phyloP scores from a whole-genome alignment of 2,888 invertebrate genomes.

The Adineta ricciae region DNA sequence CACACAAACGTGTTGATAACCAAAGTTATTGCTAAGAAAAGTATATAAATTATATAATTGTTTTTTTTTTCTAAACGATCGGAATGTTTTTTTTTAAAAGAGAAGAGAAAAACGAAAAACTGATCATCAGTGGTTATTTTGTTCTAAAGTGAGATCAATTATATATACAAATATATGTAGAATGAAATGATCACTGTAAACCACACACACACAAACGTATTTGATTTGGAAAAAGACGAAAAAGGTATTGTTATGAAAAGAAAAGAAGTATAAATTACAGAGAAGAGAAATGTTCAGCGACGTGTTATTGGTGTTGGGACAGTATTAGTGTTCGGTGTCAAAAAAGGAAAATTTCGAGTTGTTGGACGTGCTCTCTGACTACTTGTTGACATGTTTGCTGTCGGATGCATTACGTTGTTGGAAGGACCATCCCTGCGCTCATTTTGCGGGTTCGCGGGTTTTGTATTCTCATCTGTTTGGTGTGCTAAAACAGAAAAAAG shows the following conservation, averaged over 20 bases:
- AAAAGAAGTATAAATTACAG: neutral
- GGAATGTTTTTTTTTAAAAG: neutral
- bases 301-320: neutral
- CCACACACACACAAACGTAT: neutral
- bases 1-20: neutral
- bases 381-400: neutral
- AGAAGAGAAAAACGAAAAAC: neutral
- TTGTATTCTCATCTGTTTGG: neutral
- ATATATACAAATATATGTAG: neutral
- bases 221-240: neutral
- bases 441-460: neutral
- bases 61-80: neutral
- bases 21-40: neutral
- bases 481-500: neutral
- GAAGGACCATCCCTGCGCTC: neutral
- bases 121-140: neutral
- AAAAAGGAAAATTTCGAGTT: slow-evolving; percentile 4
- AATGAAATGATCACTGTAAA: neutral
- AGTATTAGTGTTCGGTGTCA: neutral
- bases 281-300: neutral
- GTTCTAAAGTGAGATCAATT: neutral
- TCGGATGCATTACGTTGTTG: neutral
- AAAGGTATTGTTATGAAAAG: neutral
- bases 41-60: neutral
- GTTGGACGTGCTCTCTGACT: neutral